Evolutionary conservation across 2,888 invertebrate genomes (phyloP).

Genomic region (Lithophane socia): DNA sequence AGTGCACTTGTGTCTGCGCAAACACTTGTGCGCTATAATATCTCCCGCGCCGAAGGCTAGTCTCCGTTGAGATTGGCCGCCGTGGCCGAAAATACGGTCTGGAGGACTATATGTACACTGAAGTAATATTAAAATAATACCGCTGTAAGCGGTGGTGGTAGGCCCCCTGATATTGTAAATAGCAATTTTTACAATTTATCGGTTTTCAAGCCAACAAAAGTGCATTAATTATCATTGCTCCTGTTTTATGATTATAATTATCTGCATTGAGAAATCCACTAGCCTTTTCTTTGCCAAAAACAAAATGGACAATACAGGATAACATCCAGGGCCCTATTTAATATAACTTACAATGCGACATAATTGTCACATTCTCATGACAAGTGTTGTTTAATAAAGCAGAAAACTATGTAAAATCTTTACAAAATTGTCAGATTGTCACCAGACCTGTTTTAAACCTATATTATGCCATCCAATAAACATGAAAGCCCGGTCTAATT

Average conservation of each 20-base stretch:
- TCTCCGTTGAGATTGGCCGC: too few species aligned
- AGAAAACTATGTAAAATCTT: not conserved
- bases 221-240: too few species aligned
- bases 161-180: not conserved
- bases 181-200: not conserved
- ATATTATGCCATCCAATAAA: not conserved
- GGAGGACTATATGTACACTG: too few species aligned
- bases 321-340: too few species aligned
- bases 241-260: not conserved
- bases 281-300: not conserved
- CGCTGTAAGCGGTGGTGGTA: too few species aligned
- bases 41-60: too few species aligned
- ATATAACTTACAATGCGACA: not conserved
- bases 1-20: too few species aligned
- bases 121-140: too few species aligned
- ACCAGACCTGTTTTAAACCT: too few species aligned
- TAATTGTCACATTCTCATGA: not conserved
- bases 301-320: not conserved
- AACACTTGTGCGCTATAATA: too few species aligned
- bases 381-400: too few species aligned
- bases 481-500: conserved; percentile 18
- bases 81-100: too few species aligned
- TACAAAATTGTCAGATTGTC: not conserved
- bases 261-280: not conserved
- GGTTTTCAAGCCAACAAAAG: not conserved